Evolutionary conservation across 2,797 vertebrate genomes (phyloP), one percentile per base, ranked within the genome.

Genomic region (Gymnocypris eckloni): DNA sequence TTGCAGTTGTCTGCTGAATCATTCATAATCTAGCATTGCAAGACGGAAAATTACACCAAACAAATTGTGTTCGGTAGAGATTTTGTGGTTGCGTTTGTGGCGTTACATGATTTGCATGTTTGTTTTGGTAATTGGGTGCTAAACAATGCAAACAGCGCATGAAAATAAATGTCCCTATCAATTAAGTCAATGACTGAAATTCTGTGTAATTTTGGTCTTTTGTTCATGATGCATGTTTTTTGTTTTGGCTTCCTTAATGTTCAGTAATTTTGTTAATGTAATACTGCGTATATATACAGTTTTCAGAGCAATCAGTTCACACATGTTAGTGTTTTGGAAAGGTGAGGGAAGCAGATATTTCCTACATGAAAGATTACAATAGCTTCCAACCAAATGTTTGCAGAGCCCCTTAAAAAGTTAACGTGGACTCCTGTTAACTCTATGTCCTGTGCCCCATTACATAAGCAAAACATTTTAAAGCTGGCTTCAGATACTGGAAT

Each of bases 401-500:
- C 8, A 61, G 43, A 61, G 39, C 3, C 11, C 7, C 22, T 59
- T 28, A 61, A 43, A 41, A 79, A 20, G 56, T 28, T 28, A 67
- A 28, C 43, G 67, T 18, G 16, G 61, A 45, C 43, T 28, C 13
- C 39, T 52, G 50, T 52, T 59, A 59, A 59, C 6, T 67, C 3
- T 22, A 5, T 1, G 33, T 70, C 28, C 28, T 52, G 7, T 52
- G 66, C 79, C 28, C 20, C 12, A 25, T 81, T 81, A 70, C 54
- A 70, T 54, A 81, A 81, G 79, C 28, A 69, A 50, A 20, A 70
- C 10, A 70, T 70, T 52, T 70, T 70, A 50, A 69, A 70, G 43
- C 43, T 80, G 43, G 33, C 20, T 79, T 39, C 13, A 54, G 66
- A 70, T 54, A 48, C 28, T 54, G 66, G 66, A 81, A 81, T 54